These are phyloP conservation scores for Drosophila kanekoi DNA, from an alignment of 2,888 invertebrate species.

Conservation along the genomic window DNA sequence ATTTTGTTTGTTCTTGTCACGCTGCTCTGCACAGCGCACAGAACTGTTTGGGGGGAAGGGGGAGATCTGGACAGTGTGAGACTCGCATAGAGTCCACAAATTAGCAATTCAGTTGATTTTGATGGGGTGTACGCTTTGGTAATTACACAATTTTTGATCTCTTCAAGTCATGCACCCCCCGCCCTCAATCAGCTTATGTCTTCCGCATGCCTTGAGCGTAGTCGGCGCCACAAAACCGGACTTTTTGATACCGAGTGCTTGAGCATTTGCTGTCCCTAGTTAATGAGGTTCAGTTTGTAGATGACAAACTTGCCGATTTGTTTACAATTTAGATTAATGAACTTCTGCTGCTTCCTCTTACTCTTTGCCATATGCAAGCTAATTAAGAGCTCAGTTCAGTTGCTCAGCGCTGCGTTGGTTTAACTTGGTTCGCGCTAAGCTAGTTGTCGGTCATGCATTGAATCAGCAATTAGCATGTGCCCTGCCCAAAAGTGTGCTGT, in stretches of 20 bases:
- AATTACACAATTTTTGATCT: conserved; percentile 41
- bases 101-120: conserved; percentile 52
- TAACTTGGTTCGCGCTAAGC: conserved; percentile 1
- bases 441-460: conserved; percentile 20
- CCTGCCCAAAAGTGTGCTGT: background rate
- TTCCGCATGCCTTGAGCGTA: background rate
- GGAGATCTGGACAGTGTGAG: background rate
- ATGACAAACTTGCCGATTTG: conserved; percentile 49
- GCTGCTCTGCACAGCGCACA: conserved; percentile 68
- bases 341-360: conserved; percentile 4
- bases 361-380: conserved; percentile 34
- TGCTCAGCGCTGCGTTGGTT: background rate
- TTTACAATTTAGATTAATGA: conserved; percentile 53
- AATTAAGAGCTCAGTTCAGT: conserved; percentile 34
- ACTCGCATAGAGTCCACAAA: conserved; percentile 27
- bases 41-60: background rate
- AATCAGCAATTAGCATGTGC: conserved; percentile 4
- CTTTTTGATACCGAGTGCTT: background rate
- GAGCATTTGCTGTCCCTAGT: conserved; percentile 5
- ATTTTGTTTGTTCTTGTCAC: conserved; percentile 72
- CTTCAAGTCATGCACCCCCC: conserved; percentile 6
- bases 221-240: conserved; percentile 6
- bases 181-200: background rate
- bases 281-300: conserved; percentile 44
- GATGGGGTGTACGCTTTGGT: conserved; percentile 38